A percentile compares a stretch with the other conserved stretches of the same genome.
These are phyloP conservation scores for Junco hyemalis DNA, from an alignment of 2,113 vertebrate genomes.

Conservation along the genomic window DNA sequence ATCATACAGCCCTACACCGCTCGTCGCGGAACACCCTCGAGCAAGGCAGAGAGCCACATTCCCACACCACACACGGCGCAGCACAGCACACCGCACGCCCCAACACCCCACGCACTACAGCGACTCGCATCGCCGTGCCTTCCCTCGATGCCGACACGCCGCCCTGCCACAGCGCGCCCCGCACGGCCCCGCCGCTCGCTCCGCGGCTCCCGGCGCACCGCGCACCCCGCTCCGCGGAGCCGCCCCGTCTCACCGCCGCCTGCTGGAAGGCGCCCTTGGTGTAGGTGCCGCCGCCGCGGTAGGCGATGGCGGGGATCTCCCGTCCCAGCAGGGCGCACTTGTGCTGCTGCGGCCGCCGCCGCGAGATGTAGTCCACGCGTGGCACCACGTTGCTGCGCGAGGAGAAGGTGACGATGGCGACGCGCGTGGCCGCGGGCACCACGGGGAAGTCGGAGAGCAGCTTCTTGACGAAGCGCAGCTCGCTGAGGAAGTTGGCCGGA, in stretches of 20 bases:
- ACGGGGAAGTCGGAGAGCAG: slow-evolving; percentile 97
- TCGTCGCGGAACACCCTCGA: no score
- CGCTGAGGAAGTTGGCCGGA: slow-evolving; percentile 89
- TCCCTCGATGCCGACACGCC: background rate
- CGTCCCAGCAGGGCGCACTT: slow-evolving; percentile 93
- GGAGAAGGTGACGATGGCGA: slow-evolving; percentile 94
- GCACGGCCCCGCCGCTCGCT: rapidly evolving
- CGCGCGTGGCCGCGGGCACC: slow-evolving; percentile 88
- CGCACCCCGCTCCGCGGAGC: no score
- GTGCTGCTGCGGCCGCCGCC: slow-evolving; percentile 87
- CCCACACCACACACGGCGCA: rapidly evolving
- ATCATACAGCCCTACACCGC: rapidly evolving
- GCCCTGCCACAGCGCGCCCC: rapidly evolving
- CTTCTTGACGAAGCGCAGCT: slow-evolving; percentile 94
- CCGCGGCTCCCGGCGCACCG: background rate
- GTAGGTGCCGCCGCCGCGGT: slow-evolving; percentile 95
- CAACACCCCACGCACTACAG: rapidly evolving
- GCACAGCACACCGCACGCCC: background rate
- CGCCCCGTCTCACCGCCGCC: slow-evolving; percentile 86
- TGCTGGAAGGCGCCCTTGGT: slow-evolving; percentile 97
- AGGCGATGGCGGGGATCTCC: slow-evolving; percentile 93
- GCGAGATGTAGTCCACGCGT: slow-evolving; percentile 92
- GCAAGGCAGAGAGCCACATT: rapidly evolving
- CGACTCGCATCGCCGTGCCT: rapidly evolving
- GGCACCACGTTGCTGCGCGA: slow-evolving; percentile 93